Evolutionary conservation across 2,888 invertebrate genomes (phyloP).

Genomic region (Heliconius hortense): DNA sequence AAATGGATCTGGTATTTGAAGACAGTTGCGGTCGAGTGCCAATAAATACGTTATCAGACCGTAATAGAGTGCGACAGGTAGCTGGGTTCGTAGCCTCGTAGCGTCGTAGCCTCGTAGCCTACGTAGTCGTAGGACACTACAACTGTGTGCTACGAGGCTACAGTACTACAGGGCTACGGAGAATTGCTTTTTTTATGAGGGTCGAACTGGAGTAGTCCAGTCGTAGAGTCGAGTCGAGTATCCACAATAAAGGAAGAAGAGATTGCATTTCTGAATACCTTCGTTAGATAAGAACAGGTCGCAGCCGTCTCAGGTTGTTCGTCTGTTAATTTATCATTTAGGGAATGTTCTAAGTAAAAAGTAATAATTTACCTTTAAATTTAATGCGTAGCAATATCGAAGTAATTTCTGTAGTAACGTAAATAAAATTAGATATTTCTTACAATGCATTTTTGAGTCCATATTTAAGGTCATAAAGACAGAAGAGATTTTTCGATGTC

Average conservation of each 20-base stretch:
- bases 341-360: no score
- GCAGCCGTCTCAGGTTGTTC: background rate
- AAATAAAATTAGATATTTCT: background rate
- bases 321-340: background rate
- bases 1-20: constrained; percentile 22
- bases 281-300: background rate
- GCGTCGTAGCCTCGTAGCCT: background rate
- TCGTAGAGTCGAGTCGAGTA: no score
- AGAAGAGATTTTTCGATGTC: background rate
- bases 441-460: background rate
- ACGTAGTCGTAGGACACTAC: background rate
- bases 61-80: constrained; percentile 42
- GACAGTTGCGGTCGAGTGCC: constrained; percentile 24
- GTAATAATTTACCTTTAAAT: no score
- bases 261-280: background rate
- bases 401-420: background rate
- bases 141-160: background rate
- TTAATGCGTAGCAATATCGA: no score
- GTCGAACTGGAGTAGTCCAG: constrained; percentile 11
- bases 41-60: constrained; percentile 41
- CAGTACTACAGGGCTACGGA: background rate
- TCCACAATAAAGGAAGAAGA: background rate
- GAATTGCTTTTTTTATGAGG: constrained; percentile 37
- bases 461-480: background rate
- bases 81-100: constrained; percentile 11